A percentile compares a stretch with the other conserved stretches of the same genome.
Conservation (phyloP, 2,797 vertebrate species). For the Mormyrops attenuatus region DNA sequence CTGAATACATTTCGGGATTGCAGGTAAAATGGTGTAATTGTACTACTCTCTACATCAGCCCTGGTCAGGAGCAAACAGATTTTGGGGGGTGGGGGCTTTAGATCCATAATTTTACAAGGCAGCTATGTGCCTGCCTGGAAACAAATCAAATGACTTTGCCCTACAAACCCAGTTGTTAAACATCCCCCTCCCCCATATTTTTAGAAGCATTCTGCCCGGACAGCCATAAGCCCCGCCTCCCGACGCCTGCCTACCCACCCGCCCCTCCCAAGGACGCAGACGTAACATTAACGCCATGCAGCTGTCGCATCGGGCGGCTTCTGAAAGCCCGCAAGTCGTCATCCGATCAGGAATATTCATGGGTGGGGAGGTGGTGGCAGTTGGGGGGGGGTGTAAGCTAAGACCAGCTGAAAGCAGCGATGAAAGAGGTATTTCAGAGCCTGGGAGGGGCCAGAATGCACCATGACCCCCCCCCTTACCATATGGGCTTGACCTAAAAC, state of each 20-base stretch:
- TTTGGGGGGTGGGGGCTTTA: not conserved
- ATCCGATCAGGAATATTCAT: conserved; percentile 2
- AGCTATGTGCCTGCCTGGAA: not conserved
- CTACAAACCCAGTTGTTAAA: not conserved
- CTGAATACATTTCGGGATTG: not conserved
- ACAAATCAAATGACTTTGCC: not conserved
- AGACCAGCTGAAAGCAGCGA: not conserved
- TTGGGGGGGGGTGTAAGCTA: not conserved
- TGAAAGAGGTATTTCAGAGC: conserved; percentile 9
- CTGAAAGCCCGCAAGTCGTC: not conserved
- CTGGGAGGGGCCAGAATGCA: not conserved
- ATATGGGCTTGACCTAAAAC: conserved; percentile 15
- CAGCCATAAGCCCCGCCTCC: not conserved
- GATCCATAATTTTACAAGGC: not conserved
- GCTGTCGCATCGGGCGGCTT: not conserved
- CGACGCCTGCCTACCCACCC: not conserved
- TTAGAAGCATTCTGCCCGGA: not conserved
- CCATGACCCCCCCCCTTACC: not conserved
- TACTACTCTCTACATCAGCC: not conserved
- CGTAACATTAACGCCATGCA: not conserved
- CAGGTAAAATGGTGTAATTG: not conserved
- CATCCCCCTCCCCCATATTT: not conserved
- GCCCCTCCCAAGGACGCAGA: not conserved
- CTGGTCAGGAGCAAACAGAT: not conserved
- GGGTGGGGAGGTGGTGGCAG: not conserved